phyloP scores from a whole-genome alignment of 35 echinoderm and acorn worm genomes.

The Diadema setosum region DNA sequence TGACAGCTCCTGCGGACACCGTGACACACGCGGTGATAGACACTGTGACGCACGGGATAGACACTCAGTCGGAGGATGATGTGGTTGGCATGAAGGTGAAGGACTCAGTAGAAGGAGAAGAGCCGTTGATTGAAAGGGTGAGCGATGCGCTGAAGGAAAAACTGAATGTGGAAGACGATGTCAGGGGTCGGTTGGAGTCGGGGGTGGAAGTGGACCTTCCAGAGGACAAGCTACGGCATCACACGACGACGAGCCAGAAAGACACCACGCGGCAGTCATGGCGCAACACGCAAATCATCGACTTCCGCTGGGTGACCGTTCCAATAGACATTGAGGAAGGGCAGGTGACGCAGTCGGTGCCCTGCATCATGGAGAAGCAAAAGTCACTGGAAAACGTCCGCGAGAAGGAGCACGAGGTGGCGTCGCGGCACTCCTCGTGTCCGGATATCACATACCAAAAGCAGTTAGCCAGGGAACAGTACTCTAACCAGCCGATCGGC shows the following conservation, averaged over 20 bases:
- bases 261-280: neutral
- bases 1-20: neutral
- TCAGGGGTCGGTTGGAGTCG: neutral
- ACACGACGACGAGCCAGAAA: neutral
- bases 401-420: neutral
- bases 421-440: neutral
- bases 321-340: neutral
- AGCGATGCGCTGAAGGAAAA: neutral
- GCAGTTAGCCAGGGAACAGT: neutral
- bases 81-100: neutral
- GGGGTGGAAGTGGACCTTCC: neutral
- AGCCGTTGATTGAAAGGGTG: too few relatives aligned
- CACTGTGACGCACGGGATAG: neutral
- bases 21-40: neutral
- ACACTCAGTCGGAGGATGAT: neutral
- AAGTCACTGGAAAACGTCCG: neutral
- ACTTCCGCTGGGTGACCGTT: neutral
- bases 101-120: neutral
- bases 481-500: too few relatives aligned
- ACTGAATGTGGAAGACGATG: neutral
- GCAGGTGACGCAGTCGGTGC: neutral
- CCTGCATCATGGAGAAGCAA: neutral
- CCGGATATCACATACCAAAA: neutral
- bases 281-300: constrained; percentile 8
- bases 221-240: neutral